Evolutionary conservation across 2,888 invertebrate species (phyloP), one percentile per base, ranked within the genome.

Genomic region (Girardia tigrina): DNA sequence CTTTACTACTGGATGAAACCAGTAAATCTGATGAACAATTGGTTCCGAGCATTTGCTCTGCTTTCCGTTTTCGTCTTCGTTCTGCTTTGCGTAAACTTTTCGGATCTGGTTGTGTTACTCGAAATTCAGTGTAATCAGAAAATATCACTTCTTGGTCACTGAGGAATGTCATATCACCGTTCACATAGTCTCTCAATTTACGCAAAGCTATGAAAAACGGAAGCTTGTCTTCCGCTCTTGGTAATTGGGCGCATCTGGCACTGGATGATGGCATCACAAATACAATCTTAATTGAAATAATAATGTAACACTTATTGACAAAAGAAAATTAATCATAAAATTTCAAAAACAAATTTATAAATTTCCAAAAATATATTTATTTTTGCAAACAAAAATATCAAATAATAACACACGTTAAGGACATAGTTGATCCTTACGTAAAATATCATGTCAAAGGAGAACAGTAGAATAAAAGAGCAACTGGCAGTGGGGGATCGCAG

Each of bases 151-250:
- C 83, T 6, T 81, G 79, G 1, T 83, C 82, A 23, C 28, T 28
- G 2, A 75, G 20, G 72, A 80, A 79, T 0, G 82, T 78, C 28
- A 79, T 78, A 71, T 90, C 87, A 0, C 94, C 94, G 85, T 91
- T 91, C 76, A 94, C 87, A 86, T 91, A 92, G 86, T 95, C 95
- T 75, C 94, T 89, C 86, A 94, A 91, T 86, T 93, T 93, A 85
- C 92, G 94, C 72, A 95, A 88, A 75, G 94, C 94, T 77, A 91
- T 89, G 86, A 94, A 97, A 87, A 94, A 97, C 79, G 95, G 95
- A 77, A 97, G 92, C 86, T 97, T 97, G 87, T 97, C 95, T 0
- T 92, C 91, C 26, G 94, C 94, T 80, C 94, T 88, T n/a, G 95
- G 95, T 80, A 95, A 87, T 85, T 95, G 94, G 42, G 95, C 93